phyloP scores from a whole-genome alignment of 2,797 vertebrate genomes.

The Triplophysa yarkandensis region DNA sequence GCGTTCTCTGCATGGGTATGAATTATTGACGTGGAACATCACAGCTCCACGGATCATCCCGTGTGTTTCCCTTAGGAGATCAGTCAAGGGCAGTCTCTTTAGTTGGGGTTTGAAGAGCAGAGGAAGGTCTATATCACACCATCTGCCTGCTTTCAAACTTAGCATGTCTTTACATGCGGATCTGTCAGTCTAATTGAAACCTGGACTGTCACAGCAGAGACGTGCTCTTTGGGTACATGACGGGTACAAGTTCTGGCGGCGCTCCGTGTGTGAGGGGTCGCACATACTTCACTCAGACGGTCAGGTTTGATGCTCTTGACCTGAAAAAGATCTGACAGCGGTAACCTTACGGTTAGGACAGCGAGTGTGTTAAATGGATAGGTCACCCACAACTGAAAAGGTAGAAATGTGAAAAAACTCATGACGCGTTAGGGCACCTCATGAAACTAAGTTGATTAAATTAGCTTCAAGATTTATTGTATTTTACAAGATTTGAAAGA shows the following conservation, averaged over 20 bases:
- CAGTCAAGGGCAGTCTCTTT: conserved; percentile 43
- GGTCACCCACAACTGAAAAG: background rate
- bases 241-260: background rate
- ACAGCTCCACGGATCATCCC: conserved; percentile 51
- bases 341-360: conserved; percentile 34
- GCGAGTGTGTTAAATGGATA: conserved; percentile 19
- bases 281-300: background rate
- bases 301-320: conserved; percentile 25
- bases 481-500: too few relatives aligned
- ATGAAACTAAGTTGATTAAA: too few relatives aligned
- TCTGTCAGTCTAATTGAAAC: conserved; percentile 14
- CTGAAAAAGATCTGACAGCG: conserved; percentile 36
- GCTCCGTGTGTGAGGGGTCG: background rate
- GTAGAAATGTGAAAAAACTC: too few relatives aligned
- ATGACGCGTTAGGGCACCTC: background rate
- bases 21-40: conserved; percentile 58
- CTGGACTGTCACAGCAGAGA: conserved; percentile 5
- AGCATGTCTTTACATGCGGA: background rate
- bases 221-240: background rate
- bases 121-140: conserved; percentile 9
- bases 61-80: conserved; percentile 39
- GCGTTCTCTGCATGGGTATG: conserved; percentile 47
- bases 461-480: too few relatives aligned
- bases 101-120: conserved; percentile 43
- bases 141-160: conserved; percentile 25